Evolutionary conservation across 2,797 vertebrate genomes (phyloP), one percentile per base, ranked within the genome.

Genomic region (Poecilia wingei): DNA sequence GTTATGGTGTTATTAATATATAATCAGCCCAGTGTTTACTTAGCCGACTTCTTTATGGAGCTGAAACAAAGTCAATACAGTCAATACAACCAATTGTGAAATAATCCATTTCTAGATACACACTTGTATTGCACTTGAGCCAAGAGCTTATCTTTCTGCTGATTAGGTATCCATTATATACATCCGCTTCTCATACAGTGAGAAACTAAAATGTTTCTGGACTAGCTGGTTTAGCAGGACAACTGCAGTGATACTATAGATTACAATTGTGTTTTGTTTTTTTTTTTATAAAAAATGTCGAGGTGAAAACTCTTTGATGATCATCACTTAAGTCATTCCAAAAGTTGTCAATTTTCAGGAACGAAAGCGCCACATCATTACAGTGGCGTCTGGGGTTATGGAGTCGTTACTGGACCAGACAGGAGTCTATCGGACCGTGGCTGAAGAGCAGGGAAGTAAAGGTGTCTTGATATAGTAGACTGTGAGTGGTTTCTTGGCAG

Each of bases 301-400:
- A 69, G 76, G 75, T 80, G 22, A 49, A 84, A 59, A 81, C 2
- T 72, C 51, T 83, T 79, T 77, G 86, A 88, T 82, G 82, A 90
- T 78, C 82, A 85, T 90, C 85, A 79, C 12, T 79, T 61, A 85
- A 82, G 81, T 77, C 25, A 6, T 74, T 83, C 85, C 78, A 87
- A 75, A 88, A 84, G 76, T 25, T 68, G 77, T 84, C 82, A 78
- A 74, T 87, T 91, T 93, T 83, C 85, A 51, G 28, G 78, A 92
- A 83, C 71, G 79, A 87, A 57, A 75, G 79, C 80, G 53, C 71
- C 77, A 78, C 79, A 79, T 84, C 79, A 79, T 74, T 55, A 4
- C 73, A 77, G 75, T 82, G 86, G 83, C 81, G 70, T 90, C 83
- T 0, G 69, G 76, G 31, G 87, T 79, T 72, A 68, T 80, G 55